phyloP scores from a whole-genome alignment of 2,888 invertebrate genomes.

The Stictocephala bisonia region DNA sequence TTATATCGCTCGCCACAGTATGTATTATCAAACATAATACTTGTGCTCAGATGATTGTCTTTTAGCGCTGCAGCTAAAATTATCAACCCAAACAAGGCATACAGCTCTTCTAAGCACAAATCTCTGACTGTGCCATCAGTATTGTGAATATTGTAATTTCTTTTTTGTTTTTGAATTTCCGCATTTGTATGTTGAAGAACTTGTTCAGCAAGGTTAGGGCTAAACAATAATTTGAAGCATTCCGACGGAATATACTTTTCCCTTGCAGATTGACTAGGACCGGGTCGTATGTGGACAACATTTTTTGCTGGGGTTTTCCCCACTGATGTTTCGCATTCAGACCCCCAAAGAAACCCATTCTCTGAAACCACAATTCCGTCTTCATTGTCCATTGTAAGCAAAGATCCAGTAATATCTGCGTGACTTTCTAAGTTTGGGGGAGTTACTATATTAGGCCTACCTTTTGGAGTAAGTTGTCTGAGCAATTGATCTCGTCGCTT shows the following conservation, averaged over 20 bases:
- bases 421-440: not conserved
- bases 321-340: slow-evolving; percentile 9
- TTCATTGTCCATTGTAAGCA: slow-evolving; percentile 11
- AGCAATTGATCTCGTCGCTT: not conserved
- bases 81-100: slow-evolving; percentile 23
- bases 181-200: slow-evolving; percentile 32
- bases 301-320: slow-evolving; percentile 32
- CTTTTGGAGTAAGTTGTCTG: slow-evolving; percentile 13
- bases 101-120: slow-evolving; percentile 36
- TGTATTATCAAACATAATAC: slow-evolving; percentile 12
- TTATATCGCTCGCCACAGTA: slow-evolving; percentile 37
- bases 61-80: slow-evolving; percentile 36
- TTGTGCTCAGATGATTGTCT: slow-evolving; percentile 27
- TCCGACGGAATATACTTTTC: slow-evolving; percentile 28
- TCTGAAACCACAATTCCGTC: slow-evolving; percentile 36
- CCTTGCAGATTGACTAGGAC: slow-evolving; percentile 26
- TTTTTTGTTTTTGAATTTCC: slow-evolving; percentile 36
- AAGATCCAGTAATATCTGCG: not conserved
- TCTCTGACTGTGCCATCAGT: slow-evolving; percentile 33
- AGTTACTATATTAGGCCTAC: not conserved
- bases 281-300: slow-evolving; percentile 37
- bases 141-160: slow-evolving; percentile 20
- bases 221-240: slow-evolving; percentile 32
- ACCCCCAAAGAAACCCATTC: slow-evolving; percentile 23
- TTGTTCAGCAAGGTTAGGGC: slow-evolving; percentile 18